phyloP scores from a whole-genome alignment of 1,140 invertebrate genomes.

The Melanaphis sacchari region DNA sequence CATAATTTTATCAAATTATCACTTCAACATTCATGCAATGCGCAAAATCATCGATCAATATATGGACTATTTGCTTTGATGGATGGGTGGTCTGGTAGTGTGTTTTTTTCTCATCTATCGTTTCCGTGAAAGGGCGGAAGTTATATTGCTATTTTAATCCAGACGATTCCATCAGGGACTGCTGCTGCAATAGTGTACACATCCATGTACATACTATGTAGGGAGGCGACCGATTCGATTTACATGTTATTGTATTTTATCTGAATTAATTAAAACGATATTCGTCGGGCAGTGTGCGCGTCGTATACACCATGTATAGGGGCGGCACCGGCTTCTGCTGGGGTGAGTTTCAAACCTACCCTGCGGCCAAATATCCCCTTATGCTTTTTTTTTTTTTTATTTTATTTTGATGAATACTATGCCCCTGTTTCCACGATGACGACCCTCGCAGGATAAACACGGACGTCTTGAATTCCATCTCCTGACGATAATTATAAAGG shows the following conservation, averaged over 20 bases:
- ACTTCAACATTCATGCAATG: not conserved
- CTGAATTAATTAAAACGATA: slow-evolving; percentile 56
- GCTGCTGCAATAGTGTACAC: not conserved
- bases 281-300: not conserved
- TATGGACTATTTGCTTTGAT: not conserved
- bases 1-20: slow-evolving; percentile 44
- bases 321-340: slow-evolving; percentile 18
- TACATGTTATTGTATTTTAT: slow-evolving; percentile 56
- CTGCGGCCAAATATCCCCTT: slow-evolving; percentile 31
- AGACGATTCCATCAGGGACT: not conserved
- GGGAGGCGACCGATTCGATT: slow-evolving; percentile 38
- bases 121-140: not conserved
- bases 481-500: slow-evolving; percentile 31
- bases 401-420: not conserved
- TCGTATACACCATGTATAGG: not conserved
- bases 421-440: not conserved
- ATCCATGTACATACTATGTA: not conserved
- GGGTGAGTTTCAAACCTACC: slow-evolving; percentile 44
- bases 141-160: slow-evolving; percentile 26
- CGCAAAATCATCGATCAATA: slow-evolving; percentile 20
- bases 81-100: not conserved
- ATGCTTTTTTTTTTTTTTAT: not conserved
- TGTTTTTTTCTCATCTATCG: not conserved
- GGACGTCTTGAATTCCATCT: slow-evolving; percentile 30
- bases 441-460: slow-evolving; percentile 47